A percentile compares a stretch with the other conserved stretches of the same genome.
These are phyloP conservation scores for Chondrosia reniformis DNA, from an alignment of 37 sponge, comb jelly and placozoan genomes.

Conservation along the genomic window DNA sequence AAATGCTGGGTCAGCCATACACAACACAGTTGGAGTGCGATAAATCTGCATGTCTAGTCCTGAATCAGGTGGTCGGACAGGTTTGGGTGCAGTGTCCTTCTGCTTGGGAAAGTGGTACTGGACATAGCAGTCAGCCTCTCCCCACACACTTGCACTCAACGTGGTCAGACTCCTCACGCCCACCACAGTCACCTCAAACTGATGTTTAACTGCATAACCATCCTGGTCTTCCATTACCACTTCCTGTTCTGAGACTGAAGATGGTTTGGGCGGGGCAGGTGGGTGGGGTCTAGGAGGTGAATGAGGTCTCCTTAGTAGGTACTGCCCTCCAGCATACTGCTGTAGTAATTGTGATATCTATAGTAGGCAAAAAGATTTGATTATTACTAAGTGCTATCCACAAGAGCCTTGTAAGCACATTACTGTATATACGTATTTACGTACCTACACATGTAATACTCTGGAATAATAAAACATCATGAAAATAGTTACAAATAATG, in stretches of 20 bases:
- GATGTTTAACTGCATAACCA: not conserved
- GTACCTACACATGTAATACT: too few species aligned
- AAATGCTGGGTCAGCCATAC: conserved; percentile 56
- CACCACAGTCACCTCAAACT: conserved; percentile 45
- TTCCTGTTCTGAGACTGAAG: not conserved
- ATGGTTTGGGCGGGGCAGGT: not conserved
- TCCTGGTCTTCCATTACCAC: not conserved
- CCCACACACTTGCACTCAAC: conserved; percentile 61
- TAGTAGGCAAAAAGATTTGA: too few species aligned
- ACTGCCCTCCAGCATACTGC: conserved; percentile 47
- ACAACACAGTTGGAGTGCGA: conserved; percentile 62
- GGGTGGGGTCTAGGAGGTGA: not conserved
- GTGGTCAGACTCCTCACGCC: conserved; percentile 31
- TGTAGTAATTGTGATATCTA: conserved; percentile 36
- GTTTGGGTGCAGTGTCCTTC: not conserved
- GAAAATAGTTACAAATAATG: too few species aligned
- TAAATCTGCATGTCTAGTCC: conserved; percentile 32
- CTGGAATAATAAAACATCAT: too few species aligned
- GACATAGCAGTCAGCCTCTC: conserved; percentile 84
- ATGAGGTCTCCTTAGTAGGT: conserved; percentile 30
- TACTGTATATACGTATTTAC: too few species aligned
- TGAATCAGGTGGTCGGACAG: not conserved
- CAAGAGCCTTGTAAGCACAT: too few species aligned
- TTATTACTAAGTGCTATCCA: too few species aligned
- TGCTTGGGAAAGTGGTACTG: conserved; percentile 77